These are phyloP conservation scores for Chelidonichthys spinosus DNA, from an alignment of 2,797 vertebrate genomes.

Conservation along the genomic window DNA sequence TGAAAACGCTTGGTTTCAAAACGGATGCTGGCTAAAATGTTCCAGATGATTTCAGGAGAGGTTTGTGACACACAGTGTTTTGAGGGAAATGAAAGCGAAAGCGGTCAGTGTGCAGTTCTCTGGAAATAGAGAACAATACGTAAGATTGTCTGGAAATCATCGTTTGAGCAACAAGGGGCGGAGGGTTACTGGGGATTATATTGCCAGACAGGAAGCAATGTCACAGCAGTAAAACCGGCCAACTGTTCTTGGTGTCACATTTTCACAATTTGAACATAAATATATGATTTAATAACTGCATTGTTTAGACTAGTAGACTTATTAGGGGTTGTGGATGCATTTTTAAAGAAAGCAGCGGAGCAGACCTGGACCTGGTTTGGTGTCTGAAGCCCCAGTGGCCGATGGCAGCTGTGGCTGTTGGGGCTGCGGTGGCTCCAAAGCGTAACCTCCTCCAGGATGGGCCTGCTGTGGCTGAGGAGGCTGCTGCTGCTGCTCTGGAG, in stretches of 20 bases:
- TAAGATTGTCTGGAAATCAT: not conserved
- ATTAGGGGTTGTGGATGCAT: not conserved
- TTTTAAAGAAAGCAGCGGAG: constrained; percentile 6
- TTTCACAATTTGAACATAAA: not conserved
- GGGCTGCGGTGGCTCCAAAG: constrained; percentile 68
- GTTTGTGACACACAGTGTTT: not conserved
- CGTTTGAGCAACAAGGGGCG: not conserved
- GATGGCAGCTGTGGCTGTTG: constrained; percentile 70
- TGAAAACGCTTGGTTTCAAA: not conserved
- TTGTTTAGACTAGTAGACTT: not conserved
- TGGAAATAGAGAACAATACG: constrained; percentile 14
- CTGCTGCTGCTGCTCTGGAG: constrained; percentile 79
- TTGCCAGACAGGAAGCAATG: not conserved
- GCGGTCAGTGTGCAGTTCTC: constrained; percentile 4
- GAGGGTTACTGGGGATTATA: not conserved
- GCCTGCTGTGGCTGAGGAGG: constrained; percentile 74
- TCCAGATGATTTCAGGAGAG: constrained; percentile 22
- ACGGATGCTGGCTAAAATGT: not conserved
- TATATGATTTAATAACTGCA: not conserved
- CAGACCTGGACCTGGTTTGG: constrained; percentile 81
- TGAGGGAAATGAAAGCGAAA: constrained; percentile 55
- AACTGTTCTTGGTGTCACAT: not conserved
- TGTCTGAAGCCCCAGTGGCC: constrained; percentile 68
- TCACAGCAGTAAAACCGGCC: not conserved
- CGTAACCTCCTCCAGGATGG: constrained; percentile 61